Conservation (phyloP, 2,888 invertebrate species). For the Pristionchus maxplancki region DNA sequence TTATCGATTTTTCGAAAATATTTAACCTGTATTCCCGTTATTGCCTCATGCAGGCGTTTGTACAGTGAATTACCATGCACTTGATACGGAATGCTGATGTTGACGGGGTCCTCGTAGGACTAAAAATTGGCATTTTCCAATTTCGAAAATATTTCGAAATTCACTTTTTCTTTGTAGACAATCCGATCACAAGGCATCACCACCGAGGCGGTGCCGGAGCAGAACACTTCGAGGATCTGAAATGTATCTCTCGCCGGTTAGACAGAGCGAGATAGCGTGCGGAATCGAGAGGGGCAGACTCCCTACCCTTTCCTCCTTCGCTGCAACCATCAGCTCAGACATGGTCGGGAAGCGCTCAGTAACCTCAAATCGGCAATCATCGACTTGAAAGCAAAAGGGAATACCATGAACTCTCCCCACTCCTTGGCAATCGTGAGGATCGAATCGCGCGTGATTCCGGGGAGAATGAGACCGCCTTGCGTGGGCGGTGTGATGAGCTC, state of each 20-base stretch:
- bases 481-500: conserved; percentile 92
- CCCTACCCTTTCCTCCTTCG: conserved; percentile 88
- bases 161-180: conserved; percentile 82
- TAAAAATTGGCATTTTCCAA: no score
- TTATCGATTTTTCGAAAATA: not conserved
- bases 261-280: no score
- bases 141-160: not conserved
- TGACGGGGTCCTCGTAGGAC: not conserved
- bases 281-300: no score
- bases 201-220: conserved; percentile 94
- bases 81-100: not conserved
- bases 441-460: conserved; percentile 91
- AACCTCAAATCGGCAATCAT: conserved; percentile 84
- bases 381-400: not conserved
- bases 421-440: conserved; percentile 87
- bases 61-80: not conserved
- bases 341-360: conserved; percentile 88
- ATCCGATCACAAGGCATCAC: conserved; percentile 92
- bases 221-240: conserved; percentile 93
- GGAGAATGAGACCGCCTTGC: conserved; percentile 89
- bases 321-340: conserved; percentile 85
- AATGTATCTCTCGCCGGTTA: no score
- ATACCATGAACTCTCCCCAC: conserved; percentile 82
- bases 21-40: conserved; percentile 19
- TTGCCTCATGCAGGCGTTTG: not conserved